Base-by-base conservation (phyloP, 2,888 invertebrate genomes). In the Pterostichus niger region DNA sequence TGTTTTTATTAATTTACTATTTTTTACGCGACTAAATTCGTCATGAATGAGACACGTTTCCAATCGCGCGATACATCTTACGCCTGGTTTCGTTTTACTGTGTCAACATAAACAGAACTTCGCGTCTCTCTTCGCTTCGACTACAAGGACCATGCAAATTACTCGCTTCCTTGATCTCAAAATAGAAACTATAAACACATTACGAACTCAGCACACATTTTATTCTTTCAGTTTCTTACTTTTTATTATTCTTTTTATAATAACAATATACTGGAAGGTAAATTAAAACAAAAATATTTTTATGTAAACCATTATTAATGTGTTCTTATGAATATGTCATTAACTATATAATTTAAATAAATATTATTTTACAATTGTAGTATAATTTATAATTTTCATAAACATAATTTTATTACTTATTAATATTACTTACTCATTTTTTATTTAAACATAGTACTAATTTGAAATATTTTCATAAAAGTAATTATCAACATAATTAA, bases 1-100 rank as follows among this genome's bases (percentile, higher is more conserved):
- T 85, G 84, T 85, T 85, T 85, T 84, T 83, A 84, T 83, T 83
- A 56, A 71, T 83, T 56, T 79, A 73, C 83, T 73, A 79, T 79
- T 79, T 82, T 61, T 84, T 85, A 79, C 83, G 84, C 84, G 79
- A 83, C 35, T 52, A 68, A 71, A 44, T 81, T 75, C 61, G 75
- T 59, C 61, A 75, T 82, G 75, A 82, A 82, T 75, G 82, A 61
- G 59, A 61, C 56, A 73, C 15, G 54, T 9, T 54, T 13, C 15
- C n/a, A 17, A 52, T 52, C 52, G 52, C 75, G 75, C 54, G 24
- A 75, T 33, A 75, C 49, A 24, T 73, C 44, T 73, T 68, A 59
- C 15, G 35, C 11, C 68, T 68, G 4, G 68, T 40, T 68, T 44
- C 40, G 46, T 59, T 59, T 24, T 5, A 59, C 24, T 59, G 64